Evolutionary conservation across 2,113 vertebrate species (phyloP).

Genomic region (Ceyx cyanopectus): DNA sequence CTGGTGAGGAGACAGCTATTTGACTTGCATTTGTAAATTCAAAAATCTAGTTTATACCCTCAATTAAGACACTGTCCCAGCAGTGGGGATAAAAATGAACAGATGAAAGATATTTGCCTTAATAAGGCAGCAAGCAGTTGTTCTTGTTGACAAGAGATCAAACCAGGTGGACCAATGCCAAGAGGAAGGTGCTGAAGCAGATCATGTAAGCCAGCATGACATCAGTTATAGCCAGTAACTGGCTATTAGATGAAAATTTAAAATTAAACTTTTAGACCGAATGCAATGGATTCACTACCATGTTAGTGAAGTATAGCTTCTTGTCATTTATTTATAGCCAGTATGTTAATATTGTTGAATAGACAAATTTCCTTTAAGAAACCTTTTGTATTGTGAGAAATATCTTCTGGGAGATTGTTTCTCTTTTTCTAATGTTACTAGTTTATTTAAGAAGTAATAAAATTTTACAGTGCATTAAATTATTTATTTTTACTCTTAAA

Average conservation of each 20-base stretch:
- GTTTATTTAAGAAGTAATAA: constrained; percentile 18
- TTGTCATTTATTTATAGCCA: not conserved
- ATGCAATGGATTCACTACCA: not conserved
- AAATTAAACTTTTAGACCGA: not conserved
- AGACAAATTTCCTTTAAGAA: not conserved
- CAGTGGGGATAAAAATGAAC: not conserved
- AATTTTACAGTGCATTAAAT: constrained; percentile 5
- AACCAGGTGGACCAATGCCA: not conserved
- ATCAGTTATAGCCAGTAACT: not conserved
- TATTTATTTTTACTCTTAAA: constrained; percentile 44
- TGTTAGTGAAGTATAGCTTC: not conserved
- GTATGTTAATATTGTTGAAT: not conserved
- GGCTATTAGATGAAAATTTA: not conserved
- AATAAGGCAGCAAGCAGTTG: not conserved
- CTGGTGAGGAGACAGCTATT: not conserved
- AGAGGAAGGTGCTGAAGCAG: not conserved
- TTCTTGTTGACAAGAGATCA: not conserved
- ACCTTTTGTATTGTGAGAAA: constrained; percentile 12
- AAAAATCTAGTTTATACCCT: not conserved
- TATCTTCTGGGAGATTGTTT: not conserved
- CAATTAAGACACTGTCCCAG: not conserved
- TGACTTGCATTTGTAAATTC: not conserved
- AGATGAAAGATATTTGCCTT: constrained; percentile 11
- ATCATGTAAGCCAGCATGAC: accelerated
- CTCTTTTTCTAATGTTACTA: not conserved